phyloP scores from a whole-genome alignment of 2,888 invertebrate genomes.

The Agonopterix alstromeriana region DNA sequence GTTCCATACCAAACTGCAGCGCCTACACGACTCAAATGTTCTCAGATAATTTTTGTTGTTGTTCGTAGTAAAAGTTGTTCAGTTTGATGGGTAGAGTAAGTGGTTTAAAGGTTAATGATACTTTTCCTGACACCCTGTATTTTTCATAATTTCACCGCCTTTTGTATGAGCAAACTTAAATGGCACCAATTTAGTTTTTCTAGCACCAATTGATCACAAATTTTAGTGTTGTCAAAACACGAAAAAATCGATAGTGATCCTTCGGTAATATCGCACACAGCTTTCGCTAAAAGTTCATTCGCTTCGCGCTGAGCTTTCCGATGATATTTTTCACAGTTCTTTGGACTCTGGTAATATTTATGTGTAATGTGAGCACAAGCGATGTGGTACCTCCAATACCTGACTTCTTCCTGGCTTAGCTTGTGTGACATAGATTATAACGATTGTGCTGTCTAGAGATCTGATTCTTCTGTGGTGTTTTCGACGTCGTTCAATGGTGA shows the following conservation, averaged over 20 bases:
- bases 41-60: too few relatives aligned
- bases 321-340: slow-evolving; percentile 25
- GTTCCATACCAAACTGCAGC: too few relatives aligned
- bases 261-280: background rate
- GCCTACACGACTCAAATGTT: too few relatives aligned
- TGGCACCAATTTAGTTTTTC: too few relatives aligned
- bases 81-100: too few relatives aligned
- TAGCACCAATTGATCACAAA: background rate
- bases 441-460: slow-evolving; percentile 31
- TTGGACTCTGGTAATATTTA: slow-evolving; percentile 49
- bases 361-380: slow-evolving; percentile 54
- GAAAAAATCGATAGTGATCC: background rate
- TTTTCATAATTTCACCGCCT: too few relatives aligned
- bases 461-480: slow-evolving; percentile 27
- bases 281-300: background rate
- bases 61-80: too few relatives aligned
- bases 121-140: too few relatives aligned
- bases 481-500: slow-evolving; percentile 25
- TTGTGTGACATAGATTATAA: slow-evolving; percentile 46
- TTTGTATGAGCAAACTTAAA: too few relatives aligned
- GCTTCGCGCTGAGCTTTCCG: too few relatives aligned
- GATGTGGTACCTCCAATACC: slow-evolving; percentile 42
- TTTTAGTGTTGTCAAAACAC: too few relatives aligned
- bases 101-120: too few relatives aligned
- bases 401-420: slow-evolving; percentile 56